A percentile compares a stretch with the other conserved stretches of the same genome.
These are phyloP conservation scores for Junco hyemalis DNA, from an alignment of 2,113 vertebrate species.

Conservation along the genomic window DNA sequence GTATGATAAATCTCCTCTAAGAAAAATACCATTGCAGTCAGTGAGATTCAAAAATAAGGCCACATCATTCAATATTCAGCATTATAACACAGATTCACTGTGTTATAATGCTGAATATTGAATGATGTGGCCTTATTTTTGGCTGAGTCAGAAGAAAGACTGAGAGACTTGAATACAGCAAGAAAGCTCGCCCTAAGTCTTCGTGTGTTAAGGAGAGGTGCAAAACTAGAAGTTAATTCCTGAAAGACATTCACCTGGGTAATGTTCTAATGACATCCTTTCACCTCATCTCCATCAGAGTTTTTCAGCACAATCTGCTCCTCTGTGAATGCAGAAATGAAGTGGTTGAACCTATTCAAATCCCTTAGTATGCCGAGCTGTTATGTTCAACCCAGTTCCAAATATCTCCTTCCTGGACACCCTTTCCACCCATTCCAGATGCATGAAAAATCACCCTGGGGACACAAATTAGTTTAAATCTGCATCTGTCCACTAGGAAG, in stretches of 20 bases:
- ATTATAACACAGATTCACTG: background rate
- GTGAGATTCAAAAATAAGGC: background rate
- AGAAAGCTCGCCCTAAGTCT: background rate
- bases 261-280: background rate
- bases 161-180: background rate
- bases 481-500: background rate
- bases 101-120: background rate
- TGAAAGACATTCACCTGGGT: background rate
- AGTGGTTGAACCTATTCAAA: background rate
- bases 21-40: background rate
- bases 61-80: too few relatives aligned
- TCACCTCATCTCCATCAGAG: background rate
- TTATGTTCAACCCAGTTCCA: background rate
- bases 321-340: background rate
- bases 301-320: background rate
- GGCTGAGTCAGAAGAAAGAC: background rate
- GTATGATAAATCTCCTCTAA: background rate
- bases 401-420: background rate
- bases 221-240: background rate
- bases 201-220: background rate
- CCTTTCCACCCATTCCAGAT: background rate
- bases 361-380: background rate
- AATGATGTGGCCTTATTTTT: background rate
- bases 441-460: rapidly evolving
- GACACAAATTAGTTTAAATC: background rate